Conservation (phyloP, 2,888 invertebrate genomes). For the Agriopis leucophaearia region DNA sequence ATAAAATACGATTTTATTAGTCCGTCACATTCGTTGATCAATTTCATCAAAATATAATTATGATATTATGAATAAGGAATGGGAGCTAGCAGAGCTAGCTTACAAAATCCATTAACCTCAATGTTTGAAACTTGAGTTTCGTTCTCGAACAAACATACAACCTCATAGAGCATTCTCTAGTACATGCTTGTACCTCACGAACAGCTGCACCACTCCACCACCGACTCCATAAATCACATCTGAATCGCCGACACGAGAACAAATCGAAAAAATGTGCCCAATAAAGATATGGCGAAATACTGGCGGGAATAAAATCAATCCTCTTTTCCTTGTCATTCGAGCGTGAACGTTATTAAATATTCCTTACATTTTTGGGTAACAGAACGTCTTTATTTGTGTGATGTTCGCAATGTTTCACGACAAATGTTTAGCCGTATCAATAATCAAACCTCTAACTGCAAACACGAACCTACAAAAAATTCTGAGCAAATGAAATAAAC, state of each 20-base stretch:
- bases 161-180: not conserved
- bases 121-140: too few species aligned
- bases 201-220: conserved; percentile 28
- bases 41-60: too few species aligned
- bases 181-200: not conserved
- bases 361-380: conserved; percentile 32
- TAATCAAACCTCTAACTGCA: not conserved
- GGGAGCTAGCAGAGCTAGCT: conserved; percentile 3
- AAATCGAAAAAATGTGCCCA: conserved; percentile 69
- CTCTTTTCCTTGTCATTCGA: conserved; percentile 38
- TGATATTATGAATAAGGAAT: conserved; percentile 28
- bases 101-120: too few species aligned
- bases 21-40: too few species aligned
- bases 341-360: conserved; percentile 43
- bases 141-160: too few species aligned
- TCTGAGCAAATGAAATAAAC: not conserved
- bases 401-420: conserved; percentile 21
- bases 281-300: conserved; percentile 60
- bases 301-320: conserved; percentile 44
- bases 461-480: not conserved
- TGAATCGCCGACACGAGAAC: conserved; percentile 53
- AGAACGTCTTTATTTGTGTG: conserved; percentile 23
- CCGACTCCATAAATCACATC: conserved; percentile 65
- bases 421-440: conserved; percentile 22
- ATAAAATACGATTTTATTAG: conserved; percentile 40